Conservation (phyloP, 2,113 vertebrate species). For the Peromyscus maniculatus region DNA sequence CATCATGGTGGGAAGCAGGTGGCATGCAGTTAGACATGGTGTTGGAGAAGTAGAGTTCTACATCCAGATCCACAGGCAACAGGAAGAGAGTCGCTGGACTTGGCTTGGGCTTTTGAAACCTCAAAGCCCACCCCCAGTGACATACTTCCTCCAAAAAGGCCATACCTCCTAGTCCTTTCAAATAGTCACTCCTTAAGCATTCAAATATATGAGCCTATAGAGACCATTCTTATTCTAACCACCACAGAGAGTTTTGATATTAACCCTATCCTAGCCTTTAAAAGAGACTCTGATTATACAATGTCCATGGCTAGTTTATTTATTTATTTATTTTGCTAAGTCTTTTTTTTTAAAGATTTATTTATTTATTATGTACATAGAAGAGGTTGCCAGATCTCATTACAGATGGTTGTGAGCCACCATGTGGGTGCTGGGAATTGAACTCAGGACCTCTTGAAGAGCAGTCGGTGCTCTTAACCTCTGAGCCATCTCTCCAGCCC, state of each 20-base stretch:
- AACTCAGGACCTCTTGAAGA: too few species aligned
- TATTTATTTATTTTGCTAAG: too few species aligned
- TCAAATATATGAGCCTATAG: not conserved
- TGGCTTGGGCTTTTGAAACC: not conserved
- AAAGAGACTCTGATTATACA: slow-evolving; percentile 10
- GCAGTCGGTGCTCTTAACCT: too few species aligned
- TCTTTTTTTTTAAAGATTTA: too few species aligned
- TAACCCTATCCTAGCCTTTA: not conserved
- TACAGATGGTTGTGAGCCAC: too few species aligned
- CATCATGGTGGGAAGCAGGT: not conserved
- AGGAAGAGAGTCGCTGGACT: not conserved
- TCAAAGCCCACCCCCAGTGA: not conserved
- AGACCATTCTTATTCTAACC: not conserved
- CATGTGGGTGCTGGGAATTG: too few species aligned
- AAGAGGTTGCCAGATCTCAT: too few species aligned
- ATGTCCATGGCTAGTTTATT: not conserved
- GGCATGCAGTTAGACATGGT: not conserved
- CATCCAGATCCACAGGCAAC: not conserved
- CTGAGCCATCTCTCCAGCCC: too few species aligned
- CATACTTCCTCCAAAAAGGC: not conserved
- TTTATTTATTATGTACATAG: too few species aligned
- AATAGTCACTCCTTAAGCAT: not conserved
- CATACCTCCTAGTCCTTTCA: not conserved
- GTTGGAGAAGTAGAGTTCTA: not conserved
- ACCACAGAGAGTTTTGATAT: not conserved